A percentile compares a stretch with the other conserved stretches of the same genome.
phyloP scores from a whole-genome alignment of 1,140 invertebrate species.

The Nasonia longicornis region DNA sequence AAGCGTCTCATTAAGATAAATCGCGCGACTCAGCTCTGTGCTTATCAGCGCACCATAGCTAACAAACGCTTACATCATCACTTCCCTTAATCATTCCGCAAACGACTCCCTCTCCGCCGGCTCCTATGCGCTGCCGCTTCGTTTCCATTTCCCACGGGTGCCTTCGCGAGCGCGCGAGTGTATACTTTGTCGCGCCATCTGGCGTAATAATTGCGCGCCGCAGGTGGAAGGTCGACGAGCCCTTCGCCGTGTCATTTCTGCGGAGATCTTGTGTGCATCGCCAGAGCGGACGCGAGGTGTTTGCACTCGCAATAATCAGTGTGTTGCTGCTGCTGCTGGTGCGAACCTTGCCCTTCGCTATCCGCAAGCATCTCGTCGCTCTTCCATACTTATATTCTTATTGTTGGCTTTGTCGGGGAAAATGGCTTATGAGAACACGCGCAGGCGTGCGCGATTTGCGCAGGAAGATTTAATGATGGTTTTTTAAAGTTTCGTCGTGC shows the following conservation, averaged over 20 bases:
- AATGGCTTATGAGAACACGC: constrained; percentile 23
- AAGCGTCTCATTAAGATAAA: background rate
- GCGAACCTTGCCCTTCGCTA: constrained; percentile 20
- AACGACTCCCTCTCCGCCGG: background rate
- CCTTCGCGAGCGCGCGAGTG: background rate
- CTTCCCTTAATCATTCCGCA: constrained; percentile 1
- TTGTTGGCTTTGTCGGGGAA: background rate
- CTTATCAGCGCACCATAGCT: background rate
- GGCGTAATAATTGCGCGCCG: background rate
- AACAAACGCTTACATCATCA: constrained; percentile 3
- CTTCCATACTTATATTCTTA: background rate
- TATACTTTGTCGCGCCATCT: constrained; percentile 5
- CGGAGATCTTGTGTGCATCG: background rate
- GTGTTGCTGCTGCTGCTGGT: background rate
- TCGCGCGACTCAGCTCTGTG: background rate
- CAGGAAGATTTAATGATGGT: background rate
- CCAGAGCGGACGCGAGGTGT: constrained; percentile 19
- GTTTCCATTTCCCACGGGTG: background rate
- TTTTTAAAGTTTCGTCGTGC: background rate
- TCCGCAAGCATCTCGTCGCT: constrained; percentile 8
- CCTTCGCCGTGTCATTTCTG: background rate
- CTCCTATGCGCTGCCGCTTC: background rate
- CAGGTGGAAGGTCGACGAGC: background rate
- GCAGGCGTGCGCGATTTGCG: background rate
- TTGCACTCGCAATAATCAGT: constrained; percentile 7